Base-by-base conservation (phyloP, 1,140 invertebrate genomes). In the Rhyzopertha dominica region DNA sequence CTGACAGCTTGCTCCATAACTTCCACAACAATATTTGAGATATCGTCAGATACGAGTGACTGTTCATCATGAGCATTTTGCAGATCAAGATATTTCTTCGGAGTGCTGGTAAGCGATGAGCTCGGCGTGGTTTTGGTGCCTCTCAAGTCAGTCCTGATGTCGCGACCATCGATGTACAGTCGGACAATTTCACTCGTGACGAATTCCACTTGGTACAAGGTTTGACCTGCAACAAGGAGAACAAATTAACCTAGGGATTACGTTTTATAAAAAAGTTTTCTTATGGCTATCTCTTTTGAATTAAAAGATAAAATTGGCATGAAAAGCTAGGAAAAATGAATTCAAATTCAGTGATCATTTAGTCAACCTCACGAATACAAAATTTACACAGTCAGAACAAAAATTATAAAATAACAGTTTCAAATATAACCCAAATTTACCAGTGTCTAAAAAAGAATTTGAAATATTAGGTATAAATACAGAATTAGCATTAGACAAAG, bases 131-230 rank as follows among this genome's bases (percentile, higher is more conserved):
- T 49, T 51, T 56, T 56, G 2, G 49, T 29, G 16, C 48, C 49
- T 31, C 52, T 51, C 25, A 63, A 44, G 10, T 43, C 19, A 5
- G 49, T 13, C 13, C 61, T 41, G 26, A 64, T 56, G 38, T 63
- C 61, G 17, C 32, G 24, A 7, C 51, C 54, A 43, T 62, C 43
- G 4, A 49, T 22, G 46, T 62, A 63, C 9, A 63, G 35, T 28
- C 56, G 50, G 14, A 59, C 53, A 18, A 26, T 39, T 30, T 53
- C 44, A 17, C 57, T 49, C 18, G 28, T 25, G 34, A 61, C 38
- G 7, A 54, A 43, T 47, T 63, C 61, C 8, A 56, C 40, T 52
- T 62, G 53, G 43, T 59, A 63, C 14, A 59, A 13, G 2, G 48
- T 49, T 23, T 24, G 24, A 28, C 42, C 56, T 54, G 29, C 12